Base-by-base conservation (phyloP, 2,797 vertebrate species). In the Sternarchorhynchus goeldii region DNA sequence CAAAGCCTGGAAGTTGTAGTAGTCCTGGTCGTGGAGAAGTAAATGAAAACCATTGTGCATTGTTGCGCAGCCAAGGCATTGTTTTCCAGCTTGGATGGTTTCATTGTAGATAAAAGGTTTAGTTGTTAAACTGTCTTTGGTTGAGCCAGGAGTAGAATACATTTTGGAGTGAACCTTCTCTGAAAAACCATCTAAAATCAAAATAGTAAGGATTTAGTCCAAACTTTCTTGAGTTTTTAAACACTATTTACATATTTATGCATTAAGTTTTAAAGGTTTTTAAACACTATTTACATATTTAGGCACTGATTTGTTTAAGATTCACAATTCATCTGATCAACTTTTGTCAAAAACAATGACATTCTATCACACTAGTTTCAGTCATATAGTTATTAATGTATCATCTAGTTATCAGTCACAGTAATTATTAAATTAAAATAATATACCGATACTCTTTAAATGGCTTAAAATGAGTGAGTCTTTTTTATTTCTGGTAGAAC, bases 41-140 rank as follows among this genome's bases (percentile, higher is more conserved):
- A 17, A 75, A 76, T 70, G 34, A 57, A 50, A 73, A 56, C 34
- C 8, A 56, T 57, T 56, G 39, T n/a, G 10, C n/a, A 64, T 12
- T 64, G 57, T 20, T 39, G 21, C 34, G 31, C 31, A 60, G 64
- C 53, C 63, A 62, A n/a, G 18, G 31, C 3, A n/a, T 56, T 41
- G 56, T 76, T 68, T 75, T 63, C 17, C 50, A 53, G 8, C 2
- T 25, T 10, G 45, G 59, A 31, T 75, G 70, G 20, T 78, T 73
- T 73, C 78, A 74, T 80, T 80, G 74, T 75, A 79, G 81, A 82
- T 82, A 76, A 68, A 79, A 32, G 36, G 31, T 45, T 79, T 76
- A 50, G 56, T 72, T 75, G 77, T 83, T 76, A 77, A 80, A 59
- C 50, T 64, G 75, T 67, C 60, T 56, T 17, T 7, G 2, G 62